Evolutionary conservation across 2,888 invertebrate species (phyloP), one percentile per base, ranked within the genome.

Genomic region (Pristionchus arcanus): DNA sequence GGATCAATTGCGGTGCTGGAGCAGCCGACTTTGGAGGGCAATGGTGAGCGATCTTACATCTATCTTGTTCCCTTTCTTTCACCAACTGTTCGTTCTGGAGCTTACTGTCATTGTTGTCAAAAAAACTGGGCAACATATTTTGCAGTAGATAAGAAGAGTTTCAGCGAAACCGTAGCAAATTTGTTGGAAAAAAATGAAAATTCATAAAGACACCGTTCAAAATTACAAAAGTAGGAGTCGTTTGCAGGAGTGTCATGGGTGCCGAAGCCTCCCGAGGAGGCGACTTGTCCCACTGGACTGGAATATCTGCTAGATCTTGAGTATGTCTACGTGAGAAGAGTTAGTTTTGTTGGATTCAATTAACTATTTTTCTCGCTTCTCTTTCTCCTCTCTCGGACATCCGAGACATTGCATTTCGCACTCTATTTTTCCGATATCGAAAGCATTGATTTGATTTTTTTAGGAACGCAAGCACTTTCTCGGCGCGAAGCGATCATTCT

Each of bases 281-380:
- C 74, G 13, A 77, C 74, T 42, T 77, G 74, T 9, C 74, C 74
- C 16, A 21, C 74, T 11, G 74, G 74, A 5, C 31, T 77, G 74
- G 74, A 77, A 13, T 77, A 77, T 42, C 74, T 77, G 21, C 42
- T 77, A 25, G 74, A 77, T 21, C 74, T 77, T 2, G 74, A 77
- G 25, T 42, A 37, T 42, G 74, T 77, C 11, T 77, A 77, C 25
- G 74, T 77, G 9, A 42, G 37, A 25, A 77, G 74, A 25, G 74
- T 77, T 21, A 25, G 74, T 77, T 31, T 42, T 34, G 0, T 15
- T 25, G 2, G 2, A 28, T 68, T 68, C n/a, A 49, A 28, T n/a
- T 68, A 25, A 28, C 25, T 28, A 1, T 68, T 28, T n/a, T 3
- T 5, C 68, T n/a, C n/a, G n/a, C 25, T 19, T 21, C 19, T 55